Base-by-base conservation (phyloP, 2,797 vertebrate species). In the Cyprinella venusta region DNA sequence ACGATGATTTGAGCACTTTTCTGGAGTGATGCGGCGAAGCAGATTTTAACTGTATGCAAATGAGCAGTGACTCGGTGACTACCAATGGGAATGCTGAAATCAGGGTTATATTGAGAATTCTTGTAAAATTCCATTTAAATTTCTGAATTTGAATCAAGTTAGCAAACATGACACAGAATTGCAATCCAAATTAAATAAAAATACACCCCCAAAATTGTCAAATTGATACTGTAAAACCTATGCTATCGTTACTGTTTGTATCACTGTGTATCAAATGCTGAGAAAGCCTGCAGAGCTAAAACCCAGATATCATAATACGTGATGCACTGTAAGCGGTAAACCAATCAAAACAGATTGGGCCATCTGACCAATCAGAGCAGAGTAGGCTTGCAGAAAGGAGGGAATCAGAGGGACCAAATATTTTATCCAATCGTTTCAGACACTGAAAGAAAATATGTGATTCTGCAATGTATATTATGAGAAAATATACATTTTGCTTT, bases 21-120 rank as follows among this genome's bases (percentile, higher is more conserved):
- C 59, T 63, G 1, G n/a, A 61, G 12, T 7, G 6, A 21, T 36
- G 48, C 10, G 19, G 26, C 0, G 3, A 36, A 36, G 48, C 9
- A 33, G 24, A 72, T 74, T 54, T 54, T 8, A 54, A 54, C 10
- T 15, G 71, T 54, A 54, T 74, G 19, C 48, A 54, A 74, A 72
- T 52, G 16, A 52, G 48, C 18, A 72, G 69, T 21, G 26, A 30
- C 16, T 15, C 7, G 16, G 4, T 5, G 0, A 7, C 45, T 12
- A 21, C 26, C 8, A 52, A 19, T 33, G 5, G 48, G 45, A 72
- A 72, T 4, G 70, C 5, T 33, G 45, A 72, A 1, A 3, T 26
- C 9, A 7, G 18, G 26, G 48, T 52, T 72, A 1, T 36, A 36
- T 8, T 52, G 70, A 72, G 48, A 54, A 52, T 54, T 54, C 9